Evolutionary conservation across 2,113 vertebrate genomes (phyloP), one percentile per base, ranked within the genome.

Genomic region (Scytalopus superciliaris): DNA sequence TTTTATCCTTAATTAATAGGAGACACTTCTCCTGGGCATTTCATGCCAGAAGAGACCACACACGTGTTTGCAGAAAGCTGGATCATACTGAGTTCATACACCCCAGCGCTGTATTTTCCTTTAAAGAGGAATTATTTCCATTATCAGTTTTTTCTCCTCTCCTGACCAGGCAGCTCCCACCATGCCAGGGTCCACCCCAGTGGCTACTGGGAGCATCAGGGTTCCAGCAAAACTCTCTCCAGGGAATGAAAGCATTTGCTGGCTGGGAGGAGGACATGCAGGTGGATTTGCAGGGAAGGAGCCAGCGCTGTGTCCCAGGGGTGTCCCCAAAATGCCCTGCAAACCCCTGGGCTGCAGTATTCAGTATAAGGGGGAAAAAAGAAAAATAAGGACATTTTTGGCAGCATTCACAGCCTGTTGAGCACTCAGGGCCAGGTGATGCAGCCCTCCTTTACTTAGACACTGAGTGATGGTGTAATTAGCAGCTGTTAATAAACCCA

Each of bases 11-110:
- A 24, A 14, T 27, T 33, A 84, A 37, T 0, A 53, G 63, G 24
- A 47, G 31, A 53, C 5, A 0, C 2, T 44, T 73, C 44, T 33
- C 27, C 53, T 12, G 62, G 37, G 35, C 8, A 9, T 31, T 45
- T 15, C 0, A 0, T 21, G 39, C 56, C 47, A 0, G 2, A 24
- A 44, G 49, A 21, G 19, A 9, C 25, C 35, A 18, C 19, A 4
- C 16, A 8, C 0, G 1, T 10, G 7, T 17, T 30, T 33, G 67
- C 47, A 10, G 30, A 47, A 27, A 44, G 56, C 72, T 35, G 52
- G 11, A 8, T 16, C 24, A 3, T 6, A 1, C 49, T 0, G 2
- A 15, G 19, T 40, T 56, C 9, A 1, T 17, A 19, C 7, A 5
- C 3, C 33, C 33, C 17, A 7, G 14, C 0, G 1, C 28, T 45